phyloP scores from a whole-genome alignment of 1,140 invertebrate species.

The Tetramorium parvispinum region DNA sequence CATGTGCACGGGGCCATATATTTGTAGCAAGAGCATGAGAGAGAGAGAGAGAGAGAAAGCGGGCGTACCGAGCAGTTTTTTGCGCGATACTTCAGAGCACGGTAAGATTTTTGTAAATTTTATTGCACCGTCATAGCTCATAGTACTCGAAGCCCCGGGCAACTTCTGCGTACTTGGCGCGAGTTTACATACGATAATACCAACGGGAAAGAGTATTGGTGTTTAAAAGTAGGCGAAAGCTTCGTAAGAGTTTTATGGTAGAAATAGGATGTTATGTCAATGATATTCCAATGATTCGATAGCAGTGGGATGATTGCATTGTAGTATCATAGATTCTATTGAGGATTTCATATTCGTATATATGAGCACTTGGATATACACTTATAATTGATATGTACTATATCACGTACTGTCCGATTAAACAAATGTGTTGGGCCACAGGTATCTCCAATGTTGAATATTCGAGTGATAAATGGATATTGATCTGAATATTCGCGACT shows the following conservation, averaged over 20 bases:
- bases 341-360: background rate
- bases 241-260: background rate
- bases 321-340: background rate
- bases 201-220: background rate
- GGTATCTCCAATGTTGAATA: constrained; percentile 11
- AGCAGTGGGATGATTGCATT: background rate
- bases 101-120: constrained; percentile 51
- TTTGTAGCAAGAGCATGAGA: background rate
- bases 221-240: constrained; percentile 2
- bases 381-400: constrained; percentile 26
- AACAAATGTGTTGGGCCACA: constrained; percentile 12
- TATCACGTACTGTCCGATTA: constrained; percentile 3
- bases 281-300: constrained; percentile 14
- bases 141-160: background rate
- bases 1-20: constrained; percentile 23
- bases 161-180: background rate
- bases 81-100: constrained; percentile 34
- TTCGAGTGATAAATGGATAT: constrained; percentile 42
- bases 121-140: constrained; percentile 37
- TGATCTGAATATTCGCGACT: constrained; percentile 8
- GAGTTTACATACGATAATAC: constrained; percentile 46
- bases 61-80: constrained; percentile 9
- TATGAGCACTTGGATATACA: constrained; percentile 6
- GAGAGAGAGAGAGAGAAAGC: background rate
- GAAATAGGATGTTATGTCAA: constrained; percentile 6